phyloP scores from a whole-genome alignment of 64 coral and sea anemone genomes.

The Actinia tenebrosa region DNA sequence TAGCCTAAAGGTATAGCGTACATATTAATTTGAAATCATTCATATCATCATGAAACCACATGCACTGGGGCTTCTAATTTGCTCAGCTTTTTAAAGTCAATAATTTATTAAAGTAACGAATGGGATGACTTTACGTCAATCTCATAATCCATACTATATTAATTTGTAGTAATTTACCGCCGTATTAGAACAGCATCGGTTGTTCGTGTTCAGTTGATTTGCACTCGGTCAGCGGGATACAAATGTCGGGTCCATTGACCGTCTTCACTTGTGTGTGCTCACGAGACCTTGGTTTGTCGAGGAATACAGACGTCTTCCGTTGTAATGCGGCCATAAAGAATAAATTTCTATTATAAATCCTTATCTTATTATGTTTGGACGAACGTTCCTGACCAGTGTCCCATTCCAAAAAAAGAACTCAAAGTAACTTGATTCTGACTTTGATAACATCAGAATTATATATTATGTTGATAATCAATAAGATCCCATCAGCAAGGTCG shows the following conservation, averaged over 20 bases:
- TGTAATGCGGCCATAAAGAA: neutral
- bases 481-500: conserved; percentile 51
- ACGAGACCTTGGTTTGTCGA: neutral
- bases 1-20: neutral
- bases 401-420: neutral
- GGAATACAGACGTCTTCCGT: neutral
- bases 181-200: neutral
- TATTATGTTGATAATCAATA: neutral
- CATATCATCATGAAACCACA: neutral
- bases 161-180: neutral
- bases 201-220: neutral
- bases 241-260: neutral
- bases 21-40: conserved; percentile 3
- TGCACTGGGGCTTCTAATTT: neutral
- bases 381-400: neutral
- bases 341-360: neutral
- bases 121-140: neutral
- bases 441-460: neutral
- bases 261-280: neutral
- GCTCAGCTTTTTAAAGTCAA: neutral
- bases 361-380: neutral
- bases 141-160: neutral
- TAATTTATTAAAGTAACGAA: neutral
- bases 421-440: neutral
- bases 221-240: neutral